Evolutionary conservation across 2,113 vertebrate genomes (phyloP).

Genomic region (Orthonyx spaldingii): DNA sequence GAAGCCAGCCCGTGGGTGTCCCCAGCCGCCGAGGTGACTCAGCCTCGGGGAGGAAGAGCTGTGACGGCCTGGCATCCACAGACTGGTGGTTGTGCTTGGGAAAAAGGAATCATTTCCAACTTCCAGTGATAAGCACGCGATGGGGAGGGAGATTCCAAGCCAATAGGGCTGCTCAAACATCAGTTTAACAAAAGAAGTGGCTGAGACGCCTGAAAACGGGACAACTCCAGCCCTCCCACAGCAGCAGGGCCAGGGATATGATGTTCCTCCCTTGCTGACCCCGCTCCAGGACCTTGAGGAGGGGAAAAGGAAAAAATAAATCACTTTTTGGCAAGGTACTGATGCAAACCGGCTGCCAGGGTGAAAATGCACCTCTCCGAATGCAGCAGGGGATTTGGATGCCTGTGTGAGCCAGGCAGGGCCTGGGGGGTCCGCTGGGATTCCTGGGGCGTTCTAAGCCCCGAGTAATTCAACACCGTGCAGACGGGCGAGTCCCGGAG

Average conservation of each 20-base stretch:
- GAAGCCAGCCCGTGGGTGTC: background rate
- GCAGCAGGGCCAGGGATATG: background rate
- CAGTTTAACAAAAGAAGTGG: background rate
- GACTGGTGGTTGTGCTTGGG: background rate
- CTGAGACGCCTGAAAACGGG: background rate
- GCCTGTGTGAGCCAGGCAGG: background rate
- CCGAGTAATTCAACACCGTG: background rate
- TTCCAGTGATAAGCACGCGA: background rate
- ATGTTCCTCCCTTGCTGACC: background rate
- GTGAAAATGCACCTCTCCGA: background rate
- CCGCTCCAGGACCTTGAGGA: background rate
- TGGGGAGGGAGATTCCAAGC: background rate
- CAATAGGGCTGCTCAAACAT: background rate
- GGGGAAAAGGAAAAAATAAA: background rate
- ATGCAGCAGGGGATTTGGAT: background rate
- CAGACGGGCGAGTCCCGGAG: background rate
- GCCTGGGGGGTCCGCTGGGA: background rate
- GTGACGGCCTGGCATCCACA: background rate
- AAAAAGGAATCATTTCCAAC: background rate
- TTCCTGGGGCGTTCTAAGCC: background rate
- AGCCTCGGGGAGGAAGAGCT: background rate
- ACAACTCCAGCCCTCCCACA: background rate
- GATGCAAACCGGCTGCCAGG: constrained; percentile 4
- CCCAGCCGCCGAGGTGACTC: background rate
- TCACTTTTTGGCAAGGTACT: background rate